These are phyloP conservation scores for Tokudaia tokunoshimensis DNA, from an alignment of 2,797 vertebrate genomes.

Conservation along the genomic window DNA sequence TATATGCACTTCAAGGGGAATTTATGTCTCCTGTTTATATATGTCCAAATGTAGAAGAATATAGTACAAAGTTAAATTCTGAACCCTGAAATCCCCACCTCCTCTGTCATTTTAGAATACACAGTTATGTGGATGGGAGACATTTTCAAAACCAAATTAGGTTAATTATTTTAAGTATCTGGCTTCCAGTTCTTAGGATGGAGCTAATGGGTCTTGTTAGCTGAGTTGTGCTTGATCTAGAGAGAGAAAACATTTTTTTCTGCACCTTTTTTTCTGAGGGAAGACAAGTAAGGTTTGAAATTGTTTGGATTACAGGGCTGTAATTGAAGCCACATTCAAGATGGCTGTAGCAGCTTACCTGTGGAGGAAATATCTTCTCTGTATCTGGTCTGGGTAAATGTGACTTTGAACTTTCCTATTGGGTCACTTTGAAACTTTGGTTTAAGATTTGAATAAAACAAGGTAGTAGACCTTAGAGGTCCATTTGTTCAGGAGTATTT, in stretches of 20 bases:
- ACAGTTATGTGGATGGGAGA: not conserved
- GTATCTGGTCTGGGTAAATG: not conserved
- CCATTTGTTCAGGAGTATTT: not conserved
- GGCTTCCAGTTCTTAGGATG: not conserved
- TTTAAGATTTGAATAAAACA: not conserved
- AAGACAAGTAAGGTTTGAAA: not conserved
- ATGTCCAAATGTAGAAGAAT: not conserved
- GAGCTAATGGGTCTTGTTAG: not conserved
- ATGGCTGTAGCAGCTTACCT: not conserved
- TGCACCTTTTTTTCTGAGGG: not conserved
- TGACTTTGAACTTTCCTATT: not conserved
- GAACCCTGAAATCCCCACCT: accelerated
- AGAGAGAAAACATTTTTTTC: not conserved
- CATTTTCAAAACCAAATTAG: not conserved
- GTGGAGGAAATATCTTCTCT: not conserved
- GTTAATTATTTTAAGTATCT: not conserved
- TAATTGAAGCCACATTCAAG: not conserved
- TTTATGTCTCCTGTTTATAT: not conserved
- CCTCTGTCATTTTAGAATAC: not conserved
- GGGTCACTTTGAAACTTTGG: not conserved
- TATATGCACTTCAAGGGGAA: not conserved
- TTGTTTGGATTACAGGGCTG: not conserved
- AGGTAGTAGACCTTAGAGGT: not conserved
- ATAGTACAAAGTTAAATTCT: not conserved
- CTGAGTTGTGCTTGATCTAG: not conserved